Evolutionary conservation across 2,888 invertebrate genomes (phyloP).

Genomic region (Melangyna quadrimaculata): DNA sequence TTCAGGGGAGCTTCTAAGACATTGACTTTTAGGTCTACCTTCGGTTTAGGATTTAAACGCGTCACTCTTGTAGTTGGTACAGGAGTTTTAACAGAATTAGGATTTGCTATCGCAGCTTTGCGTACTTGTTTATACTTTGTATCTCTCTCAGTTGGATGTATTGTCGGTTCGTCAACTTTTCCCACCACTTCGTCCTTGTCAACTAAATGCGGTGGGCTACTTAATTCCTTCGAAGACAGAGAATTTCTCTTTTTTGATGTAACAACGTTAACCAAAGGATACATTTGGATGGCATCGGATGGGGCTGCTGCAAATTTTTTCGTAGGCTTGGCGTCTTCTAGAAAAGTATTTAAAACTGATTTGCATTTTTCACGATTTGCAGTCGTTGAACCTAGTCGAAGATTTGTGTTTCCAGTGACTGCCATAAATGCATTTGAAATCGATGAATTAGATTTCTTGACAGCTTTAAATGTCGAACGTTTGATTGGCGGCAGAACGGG

Average conservation of each 20-base stretch:
- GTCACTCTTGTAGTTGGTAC: neutral
- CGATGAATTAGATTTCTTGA: slow-evolving; percentile 29
- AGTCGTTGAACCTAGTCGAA: neutral
- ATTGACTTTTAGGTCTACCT: neutral
- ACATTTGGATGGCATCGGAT: neutral
- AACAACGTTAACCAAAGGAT: slow-evolving; percentile 67
- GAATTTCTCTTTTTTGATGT: slow-evolving; percentile 73
- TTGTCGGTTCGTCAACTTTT: slow-evolving; percentile 51
- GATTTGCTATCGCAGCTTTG: neutral
- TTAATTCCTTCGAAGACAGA: neutral
- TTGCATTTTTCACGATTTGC: slow-evolving; percentile 33
- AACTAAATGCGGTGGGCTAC: neutral
- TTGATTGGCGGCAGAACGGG: slow-evolving; percentile 28
- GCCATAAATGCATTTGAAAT: slow-evolving; percentile 24
- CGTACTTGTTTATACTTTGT: neutral
- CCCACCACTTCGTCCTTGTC: neutral
- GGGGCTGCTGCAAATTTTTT: slow-evolving; percentile 54
- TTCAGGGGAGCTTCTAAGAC: neutral
- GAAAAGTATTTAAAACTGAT: slow-evolving; percentile 13
- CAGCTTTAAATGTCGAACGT: slow-evolving; percentile 67
- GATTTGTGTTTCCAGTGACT: neutral
- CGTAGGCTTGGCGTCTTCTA: slow-evolving; percentile 51
- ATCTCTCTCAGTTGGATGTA: neutral
- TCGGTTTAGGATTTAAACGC: neutral
- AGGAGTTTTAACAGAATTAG: neutral